A percentile compares a stretch with the other conserved stretches of the same genome.
Conservation (phyloP, 1,140 invertebrate species). For the Brachystomella parvula region DNA sequence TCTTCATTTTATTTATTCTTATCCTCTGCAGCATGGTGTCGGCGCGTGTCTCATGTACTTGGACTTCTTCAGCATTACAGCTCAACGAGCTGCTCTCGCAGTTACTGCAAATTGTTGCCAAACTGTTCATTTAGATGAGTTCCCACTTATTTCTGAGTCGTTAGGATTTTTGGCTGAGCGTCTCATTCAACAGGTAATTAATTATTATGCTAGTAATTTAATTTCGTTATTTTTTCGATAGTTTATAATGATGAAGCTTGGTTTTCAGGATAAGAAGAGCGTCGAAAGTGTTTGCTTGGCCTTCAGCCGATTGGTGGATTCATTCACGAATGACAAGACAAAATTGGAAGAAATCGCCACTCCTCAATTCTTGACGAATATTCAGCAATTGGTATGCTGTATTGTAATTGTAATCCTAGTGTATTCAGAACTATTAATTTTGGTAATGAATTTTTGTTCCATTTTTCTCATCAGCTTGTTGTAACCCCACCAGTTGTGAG, state of each 20-base stretch:
- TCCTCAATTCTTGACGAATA: constrained; percentile 79
- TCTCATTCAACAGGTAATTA: constrained; percentile 67
- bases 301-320: constrained; percentile 91
- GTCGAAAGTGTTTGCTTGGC: constrained; percentile 94
- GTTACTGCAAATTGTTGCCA: constrained; percentile 96
- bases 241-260: constrained; percentile 3
- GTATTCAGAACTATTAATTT: not conserved
- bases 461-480: constrained; percentile 58
- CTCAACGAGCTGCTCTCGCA: constrained; percentile 85
- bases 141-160: constrained; percentile 82
- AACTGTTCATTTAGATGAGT: constrained; percentile 86
- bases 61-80: constrained; percentile 95
- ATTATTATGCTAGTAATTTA: not conserved
- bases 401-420: constrained; percentile 11
- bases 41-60: constrained; percentile 89
- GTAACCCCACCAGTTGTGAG: constrained; percentile 86
- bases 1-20: constrained; percentile 16
- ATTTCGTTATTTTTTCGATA: not conserved
- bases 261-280: constrained; percentile 79
- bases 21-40: constrained; percentile 68
- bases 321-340: constrained; percentile 84
- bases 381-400: constrained; percentile 72
- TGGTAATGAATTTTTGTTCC: constrained; percentile 15
- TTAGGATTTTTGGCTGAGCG: constrained; percentile 74
- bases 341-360: constrained; percentile 91